phyloP scores from a whole-genome alignment of 2,797 vertebrate genomes.

The Gephyroberyx darwinii region DNA sequence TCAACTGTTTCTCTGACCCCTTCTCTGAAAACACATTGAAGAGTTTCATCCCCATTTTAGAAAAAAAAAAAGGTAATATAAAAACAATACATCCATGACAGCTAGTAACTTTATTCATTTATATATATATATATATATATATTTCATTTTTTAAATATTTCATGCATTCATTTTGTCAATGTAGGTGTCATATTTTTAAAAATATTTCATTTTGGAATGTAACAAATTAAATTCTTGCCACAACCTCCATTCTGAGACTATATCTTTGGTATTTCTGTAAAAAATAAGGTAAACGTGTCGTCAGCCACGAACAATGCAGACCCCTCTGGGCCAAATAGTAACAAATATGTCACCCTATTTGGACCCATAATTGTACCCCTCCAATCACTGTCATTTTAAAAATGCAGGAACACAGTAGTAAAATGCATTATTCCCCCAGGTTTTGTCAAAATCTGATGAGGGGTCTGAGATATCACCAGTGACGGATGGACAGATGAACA shows the following conservation, averaged over 20 bases:
- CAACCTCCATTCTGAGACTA: too few species aligned
- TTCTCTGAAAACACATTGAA: conserved; percentile 50
- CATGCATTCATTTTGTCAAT: too few species aligned
- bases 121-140: too few species aligned
- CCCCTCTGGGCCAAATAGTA: not conserved
- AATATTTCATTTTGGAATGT: too few species aligned
- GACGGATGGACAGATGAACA: conserved; percentile 40
- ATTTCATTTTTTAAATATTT: too few species aligned
- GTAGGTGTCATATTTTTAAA: too few species aligned
- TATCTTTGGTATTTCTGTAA: too few species aligned
- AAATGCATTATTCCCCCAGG: not conserved
- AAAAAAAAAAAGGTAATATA: not conserved
- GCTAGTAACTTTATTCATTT: too few species aligned
- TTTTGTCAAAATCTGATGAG: conserved; percentile 32
- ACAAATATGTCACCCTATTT: conserved; percentile 47
- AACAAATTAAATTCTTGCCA: too few species aligned
- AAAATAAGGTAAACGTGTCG: too few species aligned
- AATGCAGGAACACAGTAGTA: conserved; percentile 21
- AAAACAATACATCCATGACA: too few species aligned
- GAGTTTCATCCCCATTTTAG: conserved; percentile 26
- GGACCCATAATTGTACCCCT: conserved; percentile 23
- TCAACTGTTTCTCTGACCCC: conserved; percentile 62
- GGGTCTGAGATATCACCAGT: conserved; percentile 14
- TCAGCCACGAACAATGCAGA: conserved; percentile 4
- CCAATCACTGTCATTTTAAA: conserved; percentile 39